A percentile compares a stretch with the other conserved stretches of the same genome.
These are phyloP conservation scores for Spizaetus ornatus DNA, from an alignment of 2,113 vertebrate species.

Conservation along the genomic window DNA sequence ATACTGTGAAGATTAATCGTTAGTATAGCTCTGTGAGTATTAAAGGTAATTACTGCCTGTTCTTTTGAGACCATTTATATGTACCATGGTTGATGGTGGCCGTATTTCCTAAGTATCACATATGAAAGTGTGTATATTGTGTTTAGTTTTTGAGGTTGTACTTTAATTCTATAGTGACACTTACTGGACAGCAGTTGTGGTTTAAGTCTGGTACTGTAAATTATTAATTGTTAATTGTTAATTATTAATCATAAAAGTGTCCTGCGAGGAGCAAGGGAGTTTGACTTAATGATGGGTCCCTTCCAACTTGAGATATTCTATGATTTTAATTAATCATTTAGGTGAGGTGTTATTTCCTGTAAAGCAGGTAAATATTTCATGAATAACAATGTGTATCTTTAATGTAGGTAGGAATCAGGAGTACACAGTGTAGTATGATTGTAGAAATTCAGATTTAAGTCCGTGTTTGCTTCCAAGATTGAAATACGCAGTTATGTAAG, in stretches of 20 bases:
- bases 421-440: neutral
- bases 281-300: neutral
- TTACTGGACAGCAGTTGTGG: neutral
- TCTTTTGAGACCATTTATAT: neutral
- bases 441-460: neutral
- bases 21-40: neutral
- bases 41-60: neutral
- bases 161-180: neutral
- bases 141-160: neutral
- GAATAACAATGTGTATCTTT: neutral
- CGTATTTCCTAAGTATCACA: neutral
- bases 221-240: neutral
- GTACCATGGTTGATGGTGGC: neutral
- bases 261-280: neutral
- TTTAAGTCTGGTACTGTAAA: neutral
- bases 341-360: neutral
- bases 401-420: neutral
- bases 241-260: neutral
- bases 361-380: neutral
- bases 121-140: neutral
- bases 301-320: neutral
- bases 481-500: neutral
- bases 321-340: neutral
- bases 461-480: neutral
- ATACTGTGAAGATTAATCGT: neutral